These are phyloP conservation scores for Nymphalis urticae DNA, from an alignment of 2,888 invertebrate species.

Conservation along the genomic window DNA sequence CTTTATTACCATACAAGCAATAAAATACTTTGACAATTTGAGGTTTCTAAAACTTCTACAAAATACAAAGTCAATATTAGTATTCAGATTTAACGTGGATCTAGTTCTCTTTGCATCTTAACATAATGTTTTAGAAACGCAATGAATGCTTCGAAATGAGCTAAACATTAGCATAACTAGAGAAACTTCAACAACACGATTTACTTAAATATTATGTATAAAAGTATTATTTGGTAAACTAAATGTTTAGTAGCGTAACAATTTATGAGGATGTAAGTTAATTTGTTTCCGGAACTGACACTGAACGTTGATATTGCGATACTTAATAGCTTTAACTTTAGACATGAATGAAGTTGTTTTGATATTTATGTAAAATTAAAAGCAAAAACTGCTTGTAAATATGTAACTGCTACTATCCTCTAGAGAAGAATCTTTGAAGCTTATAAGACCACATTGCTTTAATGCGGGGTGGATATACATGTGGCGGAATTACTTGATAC, in stretches of 20 bases:
- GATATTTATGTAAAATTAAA: no score
- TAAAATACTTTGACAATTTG: constrained; percentile 30
- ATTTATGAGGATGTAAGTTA: no score
- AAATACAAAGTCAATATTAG: constrained; percentile 42
- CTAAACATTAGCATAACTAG: constrained; percentile 5
- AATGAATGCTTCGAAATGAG: constrained; percentile 20
- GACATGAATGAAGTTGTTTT: no score
- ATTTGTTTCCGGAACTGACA: no score
- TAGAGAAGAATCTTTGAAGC: no score
- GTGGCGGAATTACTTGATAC: no score
- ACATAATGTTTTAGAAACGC: constrained; percentile 36
- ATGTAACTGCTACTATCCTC: no score
- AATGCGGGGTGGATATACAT: no score
- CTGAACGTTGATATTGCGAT: no score
- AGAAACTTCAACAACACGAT: background rate
- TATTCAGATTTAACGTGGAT: constrained; percentile 44
- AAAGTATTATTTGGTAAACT: background rate
- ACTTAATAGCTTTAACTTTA: no score
- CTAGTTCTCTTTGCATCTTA: constrained; percentile 43
- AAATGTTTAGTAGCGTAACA: background rate
- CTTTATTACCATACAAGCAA: constrained; percentile 10
- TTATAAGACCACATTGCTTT: no score
- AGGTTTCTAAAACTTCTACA: constrained; percentile 38
- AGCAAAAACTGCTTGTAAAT: no score
- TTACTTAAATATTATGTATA: constrained; percentile 4